Evolutionary conservation across 2,888 invertebrate genomes (phyloP), one percentile per base, ranked within the genome.

Genomic region (Diachrysia chrysitis): DNA sequence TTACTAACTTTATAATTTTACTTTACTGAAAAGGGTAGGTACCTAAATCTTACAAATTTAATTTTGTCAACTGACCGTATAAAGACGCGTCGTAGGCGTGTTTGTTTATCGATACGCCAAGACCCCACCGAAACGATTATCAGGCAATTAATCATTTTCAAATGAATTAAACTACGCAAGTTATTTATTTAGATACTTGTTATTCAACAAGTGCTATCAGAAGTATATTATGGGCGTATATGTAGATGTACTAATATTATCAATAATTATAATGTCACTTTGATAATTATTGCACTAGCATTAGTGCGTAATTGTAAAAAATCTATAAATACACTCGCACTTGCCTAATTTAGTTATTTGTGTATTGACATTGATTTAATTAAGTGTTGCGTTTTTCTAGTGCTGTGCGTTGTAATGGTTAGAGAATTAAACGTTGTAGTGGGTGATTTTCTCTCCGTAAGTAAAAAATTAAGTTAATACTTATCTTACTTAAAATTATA

Each of bases 361-460:
- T 32, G 29, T 60, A 10, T 59, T 72, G 63, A 16, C 42, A 19
- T 48, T 16, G 16, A 46, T 9, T 67, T 48, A 46, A 21, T 25
- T 58, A 48, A 51, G 19, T 51, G 19, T 21, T 51, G 19, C 21
- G 48, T 51, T 21, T 21, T 51, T 42, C n/a, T 42, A 0, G n/a
- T 42, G 42, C 42, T 42, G 42, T 42, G 42, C 53, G 63, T 63
- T 66, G 81, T 77, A 59, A 81, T 81, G 82, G 71, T 79, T 64
- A 68, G 71, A 58, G 57, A 75, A 53, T 60, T 75, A 16, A 75
- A 61, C 59, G 54, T 73, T 58, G 69, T 57, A n/a, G 37, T 75
- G 53, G 69, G 75, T 60, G 81, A 81, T 75, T 77, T 75, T 53
- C 42, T 81, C 57, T 66, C 73, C 25, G 79, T 80, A 60, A 80